A percentile compares a stretch with the other conserved stretches of the same genome.
Conservation (phyloP, 1,140 invertebrate species). For the Sitodiplosis mosellana region DNA sequence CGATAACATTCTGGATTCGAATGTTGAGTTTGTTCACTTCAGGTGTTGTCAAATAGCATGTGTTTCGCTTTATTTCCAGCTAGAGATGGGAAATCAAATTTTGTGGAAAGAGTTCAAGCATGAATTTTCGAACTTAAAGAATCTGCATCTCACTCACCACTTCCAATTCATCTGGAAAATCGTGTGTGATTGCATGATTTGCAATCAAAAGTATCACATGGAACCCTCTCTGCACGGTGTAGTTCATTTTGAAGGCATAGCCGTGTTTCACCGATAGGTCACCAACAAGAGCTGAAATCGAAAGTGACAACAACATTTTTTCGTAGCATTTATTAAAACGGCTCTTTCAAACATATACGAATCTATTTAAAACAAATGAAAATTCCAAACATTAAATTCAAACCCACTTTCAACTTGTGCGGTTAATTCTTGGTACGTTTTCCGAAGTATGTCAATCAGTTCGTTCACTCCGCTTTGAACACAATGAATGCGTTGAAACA, state of each 20-base stretch:
- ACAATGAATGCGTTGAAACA: not conserved
- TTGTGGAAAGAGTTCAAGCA: not conserved
- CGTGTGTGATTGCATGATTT: constrained; percentile 16
- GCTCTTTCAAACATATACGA: too few relatives aligned
- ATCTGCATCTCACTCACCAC: constrained; percentile 15
- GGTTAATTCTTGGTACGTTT: too few relatives aligned
- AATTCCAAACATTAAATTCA: too few relatives aligned
- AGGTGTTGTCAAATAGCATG: constrained; percentile 37
- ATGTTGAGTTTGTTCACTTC: constrained; percentile 48
- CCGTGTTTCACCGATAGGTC: too few relatives aligned
- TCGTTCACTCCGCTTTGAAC: not conserved
- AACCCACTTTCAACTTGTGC: too few relatives aligned
- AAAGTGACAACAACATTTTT: too few relatives aligned
- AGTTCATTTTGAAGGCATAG: not conserved
- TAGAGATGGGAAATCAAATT: not conserved
- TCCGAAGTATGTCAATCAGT: not conserved
- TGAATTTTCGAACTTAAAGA: not conserved
- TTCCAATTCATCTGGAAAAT: constrained; percentile 34
- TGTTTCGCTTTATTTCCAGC: constrained; percentile 24
- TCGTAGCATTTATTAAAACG: too few relatives aligned
- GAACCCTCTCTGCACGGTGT: not conserved
- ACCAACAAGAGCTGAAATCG: too few relatives aligned
- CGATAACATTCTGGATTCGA: constrained; percentile 48
- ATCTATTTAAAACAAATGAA: too few relatives aligned
- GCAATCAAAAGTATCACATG: not conserved